Evolutionary conservation across 2,113 vertebrate genomes (phyloP), one percentile per base, ranked within the genome.

Genomic region (Ivindomyrus marchei): DNA sequence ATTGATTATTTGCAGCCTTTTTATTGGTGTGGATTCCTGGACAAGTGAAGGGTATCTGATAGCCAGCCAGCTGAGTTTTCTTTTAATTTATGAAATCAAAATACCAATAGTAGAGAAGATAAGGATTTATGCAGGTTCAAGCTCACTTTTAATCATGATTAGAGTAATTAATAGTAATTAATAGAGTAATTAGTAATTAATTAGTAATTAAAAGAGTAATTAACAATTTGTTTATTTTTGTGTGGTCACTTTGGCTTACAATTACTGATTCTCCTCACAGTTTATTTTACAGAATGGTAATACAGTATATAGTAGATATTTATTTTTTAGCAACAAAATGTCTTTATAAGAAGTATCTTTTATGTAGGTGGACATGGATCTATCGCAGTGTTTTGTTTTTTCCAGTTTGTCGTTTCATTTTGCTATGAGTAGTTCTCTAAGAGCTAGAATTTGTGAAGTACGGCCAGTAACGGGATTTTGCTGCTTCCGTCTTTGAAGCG

Each of bases 401-500:
- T 85, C 45, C 45, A 42, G 74, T 39, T 39, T 77, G 11, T 24
- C 1, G 49, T 50, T 53, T 53, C 85, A 56, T 53, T 24, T 19
- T 87, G 31, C 21, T 58, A 56, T 39, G 21, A 90, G 49, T 74
- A 24, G 27, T 70, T 62, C 45, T 39, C 50, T 83, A 3, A 70
- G 83, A 58, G 83, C 53, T 13, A 85, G 50, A 36, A 50, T 42
- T 13, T 85, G 85, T 27, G 31, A 74, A 87, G 89, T 24, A 46
- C 46, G 31, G 66, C 13, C 77, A 24, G 39, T 13, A 24, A 47
- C 52, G 42, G 7, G 53, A 74, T 87, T 90, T 70, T n/a, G 87
- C 62, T 90, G 31, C n/a, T 45, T 87, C 58, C 10, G 46, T 90
- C 45, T 90, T 90, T 84, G 74, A 89, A 86, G 52, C 13, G 47